phyloP scores from a whole-genome alignment of 2,888 invertebrate species.

The Ferdinandea cuprea region DNA sequence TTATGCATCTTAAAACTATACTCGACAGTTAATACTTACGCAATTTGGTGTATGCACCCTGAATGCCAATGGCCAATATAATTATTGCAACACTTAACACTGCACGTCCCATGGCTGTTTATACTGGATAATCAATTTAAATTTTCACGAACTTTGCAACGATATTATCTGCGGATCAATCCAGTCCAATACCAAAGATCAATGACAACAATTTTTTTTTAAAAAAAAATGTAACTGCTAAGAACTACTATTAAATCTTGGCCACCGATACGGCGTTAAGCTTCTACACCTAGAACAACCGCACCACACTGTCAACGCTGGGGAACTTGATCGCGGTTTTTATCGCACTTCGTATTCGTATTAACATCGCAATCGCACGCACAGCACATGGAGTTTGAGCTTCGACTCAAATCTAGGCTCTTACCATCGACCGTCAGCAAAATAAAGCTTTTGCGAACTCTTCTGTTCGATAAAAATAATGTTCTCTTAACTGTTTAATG shows the following conservation, averaged over 20 bases:
- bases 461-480: conserved; percentile 22
- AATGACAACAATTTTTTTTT: background rate
- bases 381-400: conserved; percentile 1
- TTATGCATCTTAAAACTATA: background rate
- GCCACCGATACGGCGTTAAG: background rate
- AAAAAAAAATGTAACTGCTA: background rate
- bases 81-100: conserved; percentile 44
- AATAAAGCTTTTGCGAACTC: conserved; percentile 40
- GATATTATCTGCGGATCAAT: background rate
- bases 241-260: background rate
- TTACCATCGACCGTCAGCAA: background rate
- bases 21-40: conserved; percentile 46
- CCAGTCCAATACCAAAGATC: conserved; percentile 4
- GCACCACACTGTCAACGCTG: conserved; percentile 30
- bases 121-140: conserved; percentile 7
- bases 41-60: conserved; percentile 35
- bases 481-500: conserved; percentile 33
- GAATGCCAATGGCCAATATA: conserved; percentile 28
- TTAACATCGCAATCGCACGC: background rate
- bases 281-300: conserved; percentile 50
- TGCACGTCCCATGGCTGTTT: conserved; percentile 16
- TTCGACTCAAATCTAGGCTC: conserved; percentile 20
- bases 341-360: conserved; percentile 28
- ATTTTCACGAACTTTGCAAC: conserved; percentile 9
- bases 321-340: conserved; percentile 35